phyloP scores from a whole-genome alignment of 2,113 vertebrate species.

The Cinclus mexicanus region DNA sequence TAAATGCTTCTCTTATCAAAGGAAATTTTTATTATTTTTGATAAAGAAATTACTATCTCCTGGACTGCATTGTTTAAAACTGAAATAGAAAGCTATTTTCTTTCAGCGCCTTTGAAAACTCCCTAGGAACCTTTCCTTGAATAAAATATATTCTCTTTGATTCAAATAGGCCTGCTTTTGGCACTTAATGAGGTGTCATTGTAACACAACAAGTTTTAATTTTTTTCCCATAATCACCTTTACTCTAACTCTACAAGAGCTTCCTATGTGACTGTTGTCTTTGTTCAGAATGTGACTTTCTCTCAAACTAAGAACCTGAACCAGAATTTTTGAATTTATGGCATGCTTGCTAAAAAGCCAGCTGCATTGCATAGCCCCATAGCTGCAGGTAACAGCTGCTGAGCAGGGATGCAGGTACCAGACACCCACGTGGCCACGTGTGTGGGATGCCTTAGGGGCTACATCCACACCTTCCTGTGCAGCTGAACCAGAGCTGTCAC shows the following conservation, averaged over 20 bases:
- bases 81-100: background rate
- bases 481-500: background rate
- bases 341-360: background rate
- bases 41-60: background rate
- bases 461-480: background rate
- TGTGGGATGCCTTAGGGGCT: background rate
- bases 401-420: background rate
- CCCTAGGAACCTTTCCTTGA: background rate
- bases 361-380: background rate
- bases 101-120: constrained; percentile 23
- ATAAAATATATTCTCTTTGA: background rate
- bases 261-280: background rate
- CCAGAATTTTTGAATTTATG: background rate
- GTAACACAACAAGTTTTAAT: background rate
- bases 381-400: background rate
- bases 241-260: background rate
- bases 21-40: constrained; percentile 4
- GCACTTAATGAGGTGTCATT: background rate
- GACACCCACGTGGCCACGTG: accelerated
- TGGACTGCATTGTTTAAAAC: background rate
- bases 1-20: constrained; percentile 2
- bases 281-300: background rate
- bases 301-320: background rate
- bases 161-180: background rate
- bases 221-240: background rate